A percentile compares a stretch with the other conserved stretches of the same genome.
Conservation (phyloP, 2,888 invertebrate species). For the Galerucella calmariensis region DNA sequence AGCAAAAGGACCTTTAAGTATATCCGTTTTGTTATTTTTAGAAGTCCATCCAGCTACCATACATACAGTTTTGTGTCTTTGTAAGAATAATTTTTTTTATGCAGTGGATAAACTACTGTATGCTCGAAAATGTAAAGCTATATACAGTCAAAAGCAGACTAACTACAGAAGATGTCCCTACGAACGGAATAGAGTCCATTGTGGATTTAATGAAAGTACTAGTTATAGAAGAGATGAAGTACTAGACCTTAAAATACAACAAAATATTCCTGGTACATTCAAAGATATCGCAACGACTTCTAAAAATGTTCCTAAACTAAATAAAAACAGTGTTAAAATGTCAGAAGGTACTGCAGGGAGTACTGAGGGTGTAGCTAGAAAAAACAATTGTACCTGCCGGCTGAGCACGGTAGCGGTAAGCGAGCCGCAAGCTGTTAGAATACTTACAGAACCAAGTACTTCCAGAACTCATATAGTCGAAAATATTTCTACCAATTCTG, state of each 20-base stretch:
- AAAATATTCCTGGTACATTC: background rate
- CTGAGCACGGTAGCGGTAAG: background rate
- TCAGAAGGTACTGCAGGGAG: background rate
- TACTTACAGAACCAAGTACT: background rate
- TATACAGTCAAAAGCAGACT: constrained; percentile 21
- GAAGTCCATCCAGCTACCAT: constrained; percentile 63
- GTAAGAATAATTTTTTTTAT: constrained; percentile 61
- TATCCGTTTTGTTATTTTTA: constrained; percentile 7
- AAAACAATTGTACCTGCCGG: background rate
- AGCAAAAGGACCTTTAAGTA: background rate
- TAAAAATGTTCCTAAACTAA: background rate
- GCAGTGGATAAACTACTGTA: constrained; percentile 62
- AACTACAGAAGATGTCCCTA: constrained; percentile 26
- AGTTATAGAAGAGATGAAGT: constrained; percentile 15
- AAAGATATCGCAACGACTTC: background rate
- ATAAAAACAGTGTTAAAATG: background rate
- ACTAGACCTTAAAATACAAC: constrained; percentile 18
- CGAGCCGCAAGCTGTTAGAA: background rate
- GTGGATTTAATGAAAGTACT: constrained; percentile 8
- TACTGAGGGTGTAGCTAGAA: background rate
- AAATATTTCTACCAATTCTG: background rate
- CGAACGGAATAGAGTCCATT: constrained; percentile 9
- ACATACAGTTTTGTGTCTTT: constrained; percentile 60
- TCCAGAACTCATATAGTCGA: background rate
- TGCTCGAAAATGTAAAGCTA: constrained; percentile 55